A percentile compares a stretch with the other conserved stretches of the same genome.
These are phyloP conservation scores for Drosophila hamatofila DNA, from an alignment of 2,888 invertebrate species.

Conservation along the genomic window DNA sequence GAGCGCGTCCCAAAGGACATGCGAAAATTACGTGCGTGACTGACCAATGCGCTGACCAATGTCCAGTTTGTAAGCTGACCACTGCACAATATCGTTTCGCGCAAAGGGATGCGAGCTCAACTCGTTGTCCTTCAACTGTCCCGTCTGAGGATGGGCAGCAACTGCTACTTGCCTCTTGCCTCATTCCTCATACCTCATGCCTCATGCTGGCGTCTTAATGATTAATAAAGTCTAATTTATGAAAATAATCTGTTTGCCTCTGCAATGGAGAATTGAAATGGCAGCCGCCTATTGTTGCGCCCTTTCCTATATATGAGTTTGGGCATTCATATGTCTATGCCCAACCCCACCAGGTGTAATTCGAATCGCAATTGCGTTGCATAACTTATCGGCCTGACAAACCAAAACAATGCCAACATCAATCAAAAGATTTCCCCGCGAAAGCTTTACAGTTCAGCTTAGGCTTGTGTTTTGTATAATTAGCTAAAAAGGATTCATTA, in stretches of 20 bases:
- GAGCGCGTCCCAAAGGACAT: constrained; percentile 47
- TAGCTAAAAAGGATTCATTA: constrained; percentile 62
- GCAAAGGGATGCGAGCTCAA: constrained; percentile 55
- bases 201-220: constrained; percentile 78
- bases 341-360: constrained; percentile 68
- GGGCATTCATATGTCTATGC: not conserved
- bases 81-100: constrained; percentile 61
- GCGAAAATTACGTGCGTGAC: constrained; percentile 80
- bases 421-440: constrained; percentile 74
- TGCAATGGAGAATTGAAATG: constrained; percentile 41
- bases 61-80: constrained; percentile 74
- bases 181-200: constrained; percentile 30
- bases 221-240: constrained; percentile 84
- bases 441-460: constrained; percentile 59
- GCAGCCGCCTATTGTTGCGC: constrained; percentile 42
- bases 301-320: constrained; percentile 3
- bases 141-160: constrained; percentile 41
- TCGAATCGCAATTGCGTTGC: constrained; percentile 66
- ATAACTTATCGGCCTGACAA: constrained; percentile 71
- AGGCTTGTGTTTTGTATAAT: constrained; percentile 61
- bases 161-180: constrained; percentile 14
- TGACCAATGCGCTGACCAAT: constrained; percentile 83
- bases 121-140: constrained; percentile 78
- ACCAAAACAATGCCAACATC: constrained; percentile 82
- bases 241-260: constrained; percentile 81